A percentile compares a stretch with the other conserved stretches of the same genome.
Evolutionary conservation across 2,797 vertebrate genomes (phyloP).

Genomic region (Urocyon cinereoargenteus): DNA sequence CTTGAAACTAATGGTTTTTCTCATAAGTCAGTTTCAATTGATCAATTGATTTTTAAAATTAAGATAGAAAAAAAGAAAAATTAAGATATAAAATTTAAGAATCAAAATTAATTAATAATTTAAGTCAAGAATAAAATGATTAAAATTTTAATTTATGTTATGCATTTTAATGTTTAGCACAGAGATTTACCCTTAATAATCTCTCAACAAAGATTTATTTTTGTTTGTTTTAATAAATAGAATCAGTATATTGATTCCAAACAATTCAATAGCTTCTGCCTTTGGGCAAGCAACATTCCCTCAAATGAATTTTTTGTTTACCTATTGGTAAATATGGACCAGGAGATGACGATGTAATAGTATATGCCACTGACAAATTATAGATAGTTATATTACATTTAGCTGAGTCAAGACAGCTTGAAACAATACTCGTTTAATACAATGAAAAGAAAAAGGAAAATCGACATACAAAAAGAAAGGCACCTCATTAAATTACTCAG

Average conservation of each 20-base stretch:
- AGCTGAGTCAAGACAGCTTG: background rate
- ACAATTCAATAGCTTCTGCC: background rate
- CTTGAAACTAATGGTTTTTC: background rate
- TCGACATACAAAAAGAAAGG: background rate
- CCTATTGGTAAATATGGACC: slow-evolving; percentile 11
- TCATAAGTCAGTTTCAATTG: background rate
- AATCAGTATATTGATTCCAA: slow-evolving; percentile 24
- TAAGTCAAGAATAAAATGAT: slow-evolving; percentile 3
- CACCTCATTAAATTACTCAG: slow-evolving; percentile 8
- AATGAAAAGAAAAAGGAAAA: slow-evolving; percentile 34
- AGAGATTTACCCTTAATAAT: slow-evolving; percentile 28
- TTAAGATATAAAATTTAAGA: slow-evolving; percentile 43
- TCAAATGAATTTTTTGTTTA: slow-evolving; percentile 50
- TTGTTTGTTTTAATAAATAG: slow-evolving; percentile 23
- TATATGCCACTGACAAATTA: slow-evolving; percentile 9
- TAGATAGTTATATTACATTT: background rate
- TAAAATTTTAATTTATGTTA: slow-evolving; percentile 9
- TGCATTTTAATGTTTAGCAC: slow-evolving; percentile 2
- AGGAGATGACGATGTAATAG: background rate
- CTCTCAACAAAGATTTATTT: slow-evolving; percentile 10
- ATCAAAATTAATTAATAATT: slow-evolving; percentile 46
- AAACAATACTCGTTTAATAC: slow-evolving; percentile 19
- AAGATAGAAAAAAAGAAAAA: background rate
- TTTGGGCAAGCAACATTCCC: background rate
- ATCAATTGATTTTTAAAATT: slow-evolving; percentile 21